phyloP scores from a whole-genome alignment of 2,113 vertebrate genomes.

The Rhinopomastus cyanomelas region DNA sequence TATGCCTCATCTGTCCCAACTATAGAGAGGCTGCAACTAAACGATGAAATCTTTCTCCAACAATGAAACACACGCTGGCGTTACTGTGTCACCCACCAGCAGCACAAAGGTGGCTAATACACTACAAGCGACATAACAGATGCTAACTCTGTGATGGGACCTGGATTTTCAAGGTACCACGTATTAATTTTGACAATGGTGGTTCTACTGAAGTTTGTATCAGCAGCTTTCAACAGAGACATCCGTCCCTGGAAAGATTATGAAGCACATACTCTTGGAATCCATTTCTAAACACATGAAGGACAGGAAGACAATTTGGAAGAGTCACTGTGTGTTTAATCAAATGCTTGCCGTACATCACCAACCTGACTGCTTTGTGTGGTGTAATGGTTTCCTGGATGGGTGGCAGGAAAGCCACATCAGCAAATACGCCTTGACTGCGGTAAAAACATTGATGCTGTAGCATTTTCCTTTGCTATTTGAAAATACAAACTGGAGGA shows the following conservation, averaged over 20 bases:
- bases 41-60: constrained; percentile 34
- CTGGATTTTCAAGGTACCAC: constrained; percentile 21
- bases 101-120: not conserved
- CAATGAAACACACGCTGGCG: not conserved
- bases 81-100: not conserved
- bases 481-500: not conserved
- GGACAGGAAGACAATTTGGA: not conserved
- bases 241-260: not conserved
- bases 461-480: not conserved
- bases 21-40: constrained; percentile 17
- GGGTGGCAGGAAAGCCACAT: not conserved
- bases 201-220: not conserved
- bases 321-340: not conserved
- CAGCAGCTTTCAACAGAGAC: not conserved
- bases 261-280: not conserved
- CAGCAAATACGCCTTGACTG: not conserved
- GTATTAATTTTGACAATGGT: not conserved
- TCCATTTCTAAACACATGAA: not conserved
- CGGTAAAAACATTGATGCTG: not conserved
- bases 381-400: not conserved
- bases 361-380: not conserved
- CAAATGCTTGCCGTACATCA: not conserved
- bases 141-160: not conserved
- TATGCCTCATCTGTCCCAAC: constrained; percentile 21
- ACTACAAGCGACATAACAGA: not conserved